phyloP scores from a whole-genome alignment of 2,113 vertebrate species.

The Emydocephalus ijimae region DNA sequence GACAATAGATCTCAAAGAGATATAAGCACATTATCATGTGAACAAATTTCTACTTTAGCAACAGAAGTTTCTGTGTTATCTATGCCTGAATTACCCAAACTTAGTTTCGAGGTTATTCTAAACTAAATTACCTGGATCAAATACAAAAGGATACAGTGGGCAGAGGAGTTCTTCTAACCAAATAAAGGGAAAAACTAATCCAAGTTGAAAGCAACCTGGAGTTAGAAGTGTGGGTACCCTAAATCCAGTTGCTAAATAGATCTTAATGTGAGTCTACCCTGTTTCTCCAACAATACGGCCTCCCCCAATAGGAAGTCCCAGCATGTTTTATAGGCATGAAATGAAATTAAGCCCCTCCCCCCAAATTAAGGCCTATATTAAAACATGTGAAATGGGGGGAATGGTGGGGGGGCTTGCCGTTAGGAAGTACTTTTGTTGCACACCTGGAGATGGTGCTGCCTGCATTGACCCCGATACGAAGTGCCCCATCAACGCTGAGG shows the following conservation, averaged over 20 bases:
- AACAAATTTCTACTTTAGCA: neutral
- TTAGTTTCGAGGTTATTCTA: neutral
- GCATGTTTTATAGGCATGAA: too few relatives aligned
- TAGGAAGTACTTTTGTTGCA: too few relatives aligned
- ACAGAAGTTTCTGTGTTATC: neutral
- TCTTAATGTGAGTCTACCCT: neutral
- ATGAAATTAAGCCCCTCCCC: too few relatives aligned
- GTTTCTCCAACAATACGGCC: too few relatives aligned
- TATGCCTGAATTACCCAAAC: neutral
- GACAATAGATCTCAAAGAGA: neutral
- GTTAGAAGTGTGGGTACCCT: neutral
- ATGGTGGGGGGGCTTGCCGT: too few relatives aligned
- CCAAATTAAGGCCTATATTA: too few relatives aligned
- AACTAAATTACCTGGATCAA: neutral
- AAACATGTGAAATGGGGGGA: too few relatives aligned
- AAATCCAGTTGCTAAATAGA: neutral
- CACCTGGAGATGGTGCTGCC: too few relatives aligned
- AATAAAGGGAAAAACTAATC: neutral
- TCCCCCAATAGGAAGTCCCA: too few relatives aligned
- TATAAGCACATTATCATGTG: neutral
- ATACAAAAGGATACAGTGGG: neutral
- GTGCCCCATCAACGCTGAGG: too few relatives aligned
- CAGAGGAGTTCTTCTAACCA: neutral
- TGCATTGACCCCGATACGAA: too few relatives aligned
- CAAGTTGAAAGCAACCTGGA: neutral